Conservation (phyloP, 2,888 invertebrate species). For the Aleiodes testaceus region DNA sequence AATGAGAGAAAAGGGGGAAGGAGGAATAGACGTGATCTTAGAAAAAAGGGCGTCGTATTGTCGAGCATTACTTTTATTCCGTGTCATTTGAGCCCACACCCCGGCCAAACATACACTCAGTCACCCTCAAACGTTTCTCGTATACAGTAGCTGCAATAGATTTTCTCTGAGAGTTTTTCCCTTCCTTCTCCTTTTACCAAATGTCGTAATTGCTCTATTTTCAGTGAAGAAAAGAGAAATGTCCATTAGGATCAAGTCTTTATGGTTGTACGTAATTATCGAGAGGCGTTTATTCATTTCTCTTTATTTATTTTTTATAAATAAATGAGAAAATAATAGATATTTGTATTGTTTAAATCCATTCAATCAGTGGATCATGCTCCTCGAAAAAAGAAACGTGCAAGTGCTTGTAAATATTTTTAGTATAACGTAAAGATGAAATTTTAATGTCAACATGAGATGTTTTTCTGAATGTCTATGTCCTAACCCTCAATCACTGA, state of each 20-base stretch:
- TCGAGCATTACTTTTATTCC: conserved; percentile 71
- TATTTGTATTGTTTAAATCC: neutral
- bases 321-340: neutral
- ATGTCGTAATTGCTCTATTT: conserved; percentile 37
- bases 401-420: conserved; percentile 37
- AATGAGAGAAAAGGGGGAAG: conserved; percentile 20
- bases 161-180: conserved; percentile 68
- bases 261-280: conserved; percentile 17
- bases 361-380: too few species aligned
- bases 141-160: conserved; percentile 63
- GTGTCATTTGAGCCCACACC: conserved; percentile 73
- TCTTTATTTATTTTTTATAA: neutral
- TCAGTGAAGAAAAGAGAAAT: conserved; percentile 29
- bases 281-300: neutral
- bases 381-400: too few species aligned
- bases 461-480: conserved; percentile 54
- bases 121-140: conserved; percentile 30
- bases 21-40: conserved; percentile 53
- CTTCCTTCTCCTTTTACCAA: conserved; percentile 20
- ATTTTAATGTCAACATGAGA: conserved; percentile 66
- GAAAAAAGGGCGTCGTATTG: conserved; percentile 60
- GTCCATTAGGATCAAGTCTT: conserved; percentile 39
- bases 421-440: conserved; percentile 71
- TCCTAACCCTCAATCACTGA: conserved; percentile 72
- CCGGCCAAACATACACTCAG: conserved; percentile 50